Percentiles rank a stretch among this genome's conserved stretches.
These are phyloP conservation scores for Amphiprion clarkii DNA, from an alignment of 2,797 vertebrate genomes.

Conservation along the genomic window DNA sequence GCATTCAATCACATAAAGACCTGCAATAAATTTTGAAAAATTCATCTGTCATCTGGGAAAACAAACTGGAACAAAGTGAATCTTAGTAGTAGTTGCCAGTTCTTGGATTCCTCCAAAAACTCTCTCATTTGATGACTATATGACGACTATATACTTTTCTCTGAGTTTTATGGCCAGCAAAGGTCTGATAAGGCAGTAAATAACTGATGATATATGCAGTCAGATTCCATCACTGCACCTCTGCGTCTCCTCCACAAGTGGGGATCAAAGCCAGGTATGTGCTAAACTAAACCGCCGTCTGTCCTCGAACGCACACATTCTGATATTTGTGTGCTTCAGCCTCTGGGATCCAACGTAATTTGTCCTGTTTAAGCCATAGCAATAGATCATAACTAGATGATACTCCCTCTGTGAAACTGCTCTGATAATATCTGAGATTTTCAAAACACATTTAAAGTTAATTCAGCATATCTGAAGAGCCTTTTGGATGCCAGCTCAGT, in stretches of 20 bases:
- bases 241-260: conserved; percentile 36
- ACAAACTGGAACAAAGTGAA: conserved; percentile 37
- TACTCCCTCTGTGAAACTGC: conserved; percentile 42
- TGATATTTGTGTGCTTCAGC: conserved; percentile 31
- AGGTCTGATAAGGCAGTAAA: conserved; percentile 59
- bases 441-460: conserved; percentile 42
- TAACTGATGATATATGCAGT: conserved; percentile 56
- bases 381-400: conserved; percentile 51
- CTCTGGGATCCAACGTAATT: conserved; percentile 24
- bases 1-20: conserved; percentile 14
- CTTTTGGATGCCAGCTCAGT: not conserved
- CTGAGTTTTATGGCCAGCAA: conserved; percentile 37
- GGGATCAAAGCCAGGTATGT: conserved; percentile 61
- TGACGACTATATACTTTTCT: conserved; percentile 30
- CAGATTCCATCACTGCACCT: conserved; percentile 28
- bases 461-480: conserved; percentile 31
- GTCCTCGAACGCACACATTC: conserved; percentile 24
- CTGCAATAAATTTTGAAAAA: conserved; percentile 16
- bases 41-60: conserved; percentile 37
- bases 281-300: conserved; percentile 16
- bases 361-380: conserved; percentile 28
- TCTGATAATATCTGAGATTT: conserved; percentile 40
- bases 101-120: conserved; percentile 34
- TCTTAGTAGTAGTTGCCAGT: not conserved
- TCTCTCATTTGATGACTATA: conserved; percentile 60